Evolutionary conservation across 1,140 invertebrate genomes (phyloP).

Genomic region (Drosophila watanabei): DNA sequence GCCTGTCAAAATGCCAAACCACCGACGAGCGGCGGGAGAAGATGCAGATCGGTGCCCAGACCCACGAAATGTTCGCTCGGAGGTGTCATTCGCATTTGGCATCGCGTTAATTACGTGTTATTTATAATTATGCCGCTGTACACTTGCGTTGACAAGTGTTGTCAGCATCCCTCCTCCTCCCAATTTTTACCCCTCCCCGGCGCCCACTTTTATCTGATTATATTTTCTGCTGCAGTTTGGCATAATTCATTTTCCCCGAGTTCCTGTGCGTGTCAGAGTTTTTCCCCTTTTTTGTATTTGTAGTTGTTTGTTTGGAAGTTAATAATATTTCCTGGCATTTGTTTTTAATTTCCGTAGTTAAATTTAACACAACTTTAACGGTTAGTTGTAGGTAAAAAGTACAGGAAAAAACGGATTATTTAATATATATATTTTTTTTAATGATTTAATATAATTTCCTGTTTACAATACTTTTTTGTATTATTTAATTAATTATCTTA

Average conservation of each 20-base stretch:
- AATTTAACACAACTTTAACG: slow-evolving; percentile 26
- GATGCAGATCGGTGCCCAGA: slow-evolving; percentile 12
- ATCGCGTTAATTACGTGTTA: slow-evolving; percentile 82
- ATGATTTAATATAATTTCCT: not conserved
- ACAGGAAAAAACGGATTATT: not conserved
- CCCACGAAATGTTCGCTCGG: slow-evolving; percentile 27
- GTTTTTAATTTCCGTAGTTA: slow-evolving; percentile 48
- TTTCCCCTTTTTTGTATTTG: slow-evolving; percentile 32
- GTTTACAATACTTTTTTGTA: not conserved
- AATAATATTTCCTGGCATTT: slow-evolving; percentile 59
- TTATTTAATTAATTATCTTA: not conserved
- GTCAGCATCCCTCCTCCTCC: slow-evolving; percentile 60
- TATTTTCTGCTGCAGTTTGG: slow-evolving; percentile 36
- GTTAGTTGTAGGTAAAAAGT: not conserved
- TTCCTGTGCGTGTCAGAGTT: slow-evolving; percentile 47
- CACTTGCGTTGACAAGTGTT: slow-evolving; percentile 78
- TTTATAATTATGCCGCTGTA: slow-evolving; percentile 81
- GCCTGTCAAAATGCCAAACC: slow-evolving; percentile 60
- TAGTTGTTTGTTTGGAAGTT: slow-evolving; percentile 29
- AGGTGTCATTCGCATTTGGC: slow-evolving; percentile 81
- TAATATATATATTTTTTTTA: not conserved
- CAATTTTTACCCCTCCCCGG: not conserved
- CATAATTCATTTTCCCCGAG: slow-evolving; percentile 57
- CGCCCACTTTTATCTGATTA: slow-evolving; percentile 4
- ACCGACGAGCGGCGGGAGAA: slow-evolving; percentile 7